phyloP scores from a whole-genome alignment of 1,140 invertebrate genomes.

The Plectrocnemia conspersa region DNA sequence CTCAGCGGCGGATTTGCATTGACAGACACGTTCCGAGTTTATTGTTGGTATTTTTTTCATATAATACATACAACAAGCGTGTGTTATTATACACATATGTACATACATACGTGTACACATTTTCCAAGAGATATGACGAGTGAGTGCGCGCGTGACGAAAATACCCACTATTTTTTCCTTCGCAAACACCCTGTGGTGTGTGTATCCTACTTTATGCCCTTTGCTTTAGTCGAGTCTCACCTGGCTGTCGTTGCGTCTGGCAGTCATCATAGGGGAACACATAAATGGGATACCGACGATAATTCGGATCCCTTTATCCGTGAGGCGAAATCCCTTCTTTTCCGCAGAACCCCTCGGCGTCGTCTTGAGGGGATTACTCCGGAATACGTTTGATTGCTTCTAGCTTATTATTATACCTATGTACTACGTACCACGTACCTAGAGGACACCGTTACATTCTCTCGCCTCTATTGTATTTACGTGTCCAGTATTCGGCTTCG shows the following conservation, averaged over 20 bases:
- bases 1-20: too few relatives aligned
- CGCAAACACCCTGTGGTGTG: too few relatives aligned
- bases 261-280: constrained; percentile 12
- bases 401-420: constrained; percentile 17
- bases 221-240: background rate
- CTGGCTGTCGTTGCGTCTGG: background rate
- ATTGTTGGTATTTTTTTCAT: too few relatives aligned
- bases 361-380: constrained; percentile 9
- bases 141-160: too few relatives aligned
- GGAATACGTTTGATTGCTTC: constrained; percentile 18
- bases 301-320: constrained; percentile 21
- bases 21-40: too few relatives aligned
- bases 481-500: too few relatives aligned
- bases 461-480: too few relatives aligned
- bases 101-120: background rate
- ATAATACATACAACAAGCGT: too few relatives aligned
- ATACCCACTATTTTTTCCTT: too few relatives aligned
- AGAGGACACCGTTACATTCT: too few relatives aligned
- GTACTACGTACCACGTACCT: too few relatives aligned
- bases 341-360: constrained; percentile 1
- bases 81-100: background rate
- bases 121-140: too few relatives aligned
- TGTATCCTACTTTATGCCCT: background rate
- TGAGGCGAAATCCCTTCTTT: constrained; percentile 3
- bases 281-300: constrained; percentile 22